A percentile compares a stretch with the other conserved stretches of the same genome.
phyloP scores from a whole-genome alignment of 2,797 vertebrate genomes.

The Malacoctenus gilli region DNA sequence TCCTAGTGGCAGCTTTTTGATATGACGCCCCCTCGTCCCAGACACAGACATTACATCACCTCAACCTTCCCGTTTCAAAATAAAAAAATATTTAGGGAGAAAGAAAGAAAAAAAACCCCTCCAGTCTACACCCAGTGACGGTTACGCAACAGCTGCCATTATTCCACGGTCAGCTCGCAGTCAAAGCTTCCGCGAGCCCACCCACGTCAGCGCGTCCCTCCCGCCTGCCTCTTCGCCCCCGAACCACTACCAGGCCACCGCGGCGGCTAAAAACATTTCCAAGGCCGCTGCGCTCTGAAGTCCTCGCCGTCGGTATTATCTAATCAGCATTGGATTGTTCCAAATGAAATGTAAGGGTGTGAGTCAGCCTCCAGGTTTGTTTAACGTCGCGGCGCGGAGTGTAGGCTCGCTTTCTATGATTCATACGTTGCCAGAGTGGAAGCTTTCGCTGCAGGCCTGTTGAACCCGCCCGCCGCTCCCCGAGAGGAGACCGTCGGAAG shows the following conservation, averaged over 20 bases:
- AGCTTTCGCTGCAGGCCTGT: conserved; percentile 40
- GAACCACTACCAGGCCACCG: conserved; percentile 39
- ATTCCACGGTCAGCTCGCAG: conserved; percentile 40
- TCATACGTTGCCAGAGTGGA: conserved; percentile 47
- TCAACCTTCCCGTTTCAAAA: conserved; percentile 35
- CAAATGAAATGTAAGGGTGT: conserved; percentile 53
- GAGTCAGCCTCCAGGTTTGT: conserved; percentile 61
- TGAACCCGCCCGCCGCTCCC: conserved; percentile 22
- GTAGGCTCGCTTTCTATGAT: conserved; percentile 60
- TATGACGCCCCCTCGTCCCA: conserved; percentile 46
- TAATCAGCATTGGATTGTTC: conserved; percentile 63
- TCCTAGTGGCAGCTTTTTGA: conserved; percentile 62
- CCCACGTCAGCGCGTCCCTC: conserved; percentile 47
- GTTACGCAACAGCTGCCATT: conserved; percentile 61
- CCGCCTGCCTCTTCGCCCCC: conserved; percentile 27
- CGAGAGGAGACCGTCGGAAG: conserved; percentile 34
- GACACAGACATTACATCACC: conserved; percentile 74
- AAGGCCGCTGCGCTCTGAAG: conserved; percentile 33
- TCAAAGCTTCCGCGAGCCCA: conserved; percentile 37
- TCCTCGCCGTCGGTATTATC: conserved; percentile 52
- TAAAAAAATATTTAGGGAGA: conserved; percentile 3
- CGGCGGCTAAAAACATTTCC: conserved; percentile 53
- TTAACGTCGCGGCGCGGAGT: conserved; percentile 44
- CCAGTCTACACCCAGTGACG: conserved; percentile 43
- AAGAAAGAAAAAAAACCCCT: conserved; percentile 3